Evolutionary conservation across 1,140 invertebrate genomes (phyloP).

Genomic region (Drosophila ohnishii): DNA sequence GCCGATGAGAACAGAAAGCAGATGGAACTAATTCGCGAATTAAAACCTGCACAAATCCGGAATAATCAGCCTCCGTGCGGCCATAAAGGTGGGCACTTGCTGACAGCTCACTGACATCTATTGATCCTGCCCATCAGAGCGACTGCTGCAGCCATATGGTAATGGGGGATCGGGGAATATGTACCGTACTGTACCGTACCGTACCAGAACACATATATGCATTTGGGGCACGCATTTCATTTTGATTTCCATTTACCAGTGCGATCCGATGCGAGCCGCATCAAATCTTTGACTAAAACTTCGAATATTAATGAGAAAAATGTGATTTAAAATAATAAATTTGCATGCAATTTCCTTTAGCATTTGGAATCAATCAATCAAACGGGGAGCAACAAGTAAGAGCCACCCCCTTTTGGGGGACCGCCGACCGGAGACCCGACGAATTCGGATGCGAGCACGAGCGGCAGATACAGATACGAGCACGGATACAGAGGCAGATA

Average conservation of each 20-base stretch:
- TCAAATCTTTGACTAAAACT: slow-evolving; percentile 30
- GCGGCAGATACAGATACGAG: slow-evolving; percentile 15
- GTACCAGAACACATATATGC: slow-evolving; percentile 30
- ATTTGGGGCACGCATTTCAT: slow-evolving; percentile 56
- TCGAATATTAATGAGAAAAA: slow-evolving; percentile 72
- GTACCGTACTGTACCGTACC: slow-evolving; percentile 50
- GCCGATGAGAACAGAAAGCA: neutral
- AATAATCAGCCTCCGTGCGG: slow-evolving; percentile 26
- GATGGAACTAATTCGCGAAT: slow-evolving; percentile 26
- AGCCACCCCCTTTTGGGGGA: slow-evolving; percentile 21
- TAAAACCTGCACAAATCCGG: slow-evolving; percentile 35
- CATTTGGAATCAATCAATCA: slow-evolving; percentile 64
- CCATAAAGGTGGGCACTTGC: slow-evolving; percentile 11
- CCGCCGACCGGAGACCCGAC: slow-evolving; percentile 6
- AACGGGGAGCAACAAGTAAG: slow-evolving; percentile 52
- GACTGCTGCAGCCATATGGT: slow-evolving; percentile 26
- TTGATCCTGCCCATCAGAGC: slow-evolving; percentile 17
- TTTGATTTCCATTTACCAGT: slow-evolving; percentile 28
- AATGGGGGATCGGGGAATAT: slow-evolving; percentile 28
- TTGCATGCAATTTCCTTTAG: slow-evolving; percentile 62
- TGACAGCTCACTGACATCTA: slow-evolving; percentile 17
- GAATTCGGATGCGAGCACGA: slow-evolving; percentile 25
- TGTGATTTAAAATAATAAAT: slow-evolving; percentile 76
- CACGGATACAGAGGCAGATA: slow-evolving; percentile 30
- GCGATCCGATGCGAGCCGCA: slow-evolving; percentile 24